phyloP scores from a whole-genome alignment of 2,113 vertebrate genomes.

The Picathartes gymnocephalus region DNA sequence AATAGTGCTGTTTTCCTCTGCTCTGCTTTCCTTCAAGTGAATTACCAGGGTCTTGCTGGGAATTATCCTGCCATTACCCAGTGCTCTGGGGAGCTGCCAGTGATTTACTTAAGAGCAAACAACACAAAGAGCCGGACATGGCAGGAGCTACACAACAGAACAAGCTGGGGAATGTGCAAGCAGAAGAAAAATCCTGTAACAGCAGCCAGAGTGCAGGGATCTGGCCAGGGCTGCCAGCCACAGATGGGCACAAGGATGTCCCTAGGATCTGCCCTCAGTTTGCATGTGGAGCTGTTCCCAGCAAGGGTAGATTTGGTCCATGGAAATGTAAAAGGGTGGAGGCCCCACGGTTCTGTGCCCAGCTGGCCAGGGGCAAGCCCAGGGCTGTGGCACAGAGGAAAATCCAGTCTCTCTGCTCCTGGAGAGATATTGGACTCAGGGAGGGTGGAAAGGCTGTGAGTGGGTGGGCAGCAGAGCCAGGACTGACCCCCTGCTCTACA shows the following conservation, averaged over 20 bases:
- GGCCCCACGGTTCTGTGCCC: fast-evolving
- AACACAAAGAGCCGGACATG: constrained; percentile 52
- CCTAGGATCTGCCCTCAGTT: not conserved
- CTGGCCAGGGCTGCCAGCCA: not conserved
- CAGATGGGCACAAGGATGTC: not conserved
- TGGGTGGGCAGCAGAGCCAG: fast-evolving
- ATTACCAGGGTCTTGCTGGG: constrained; percentile 62
- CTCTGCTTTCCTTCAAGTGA: constrained; percentile 68
- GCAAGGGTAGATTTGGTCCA: not conserved
- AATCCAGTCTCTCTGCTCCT: not conserved
- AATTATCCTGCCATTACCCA: constrained; percentile 63
- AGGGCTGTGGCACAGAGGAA: not conserved
- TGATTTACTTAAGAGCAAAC: constrained; percentile 66
- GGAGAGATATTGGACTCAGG: not conserved
- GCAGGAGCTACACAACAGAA: constrained; percentile 5
- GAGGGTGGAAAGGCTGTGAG: not conserved
- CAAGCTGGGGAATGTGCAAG: constrained; percentile 15
- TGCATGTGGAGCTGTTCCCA: not conserved
- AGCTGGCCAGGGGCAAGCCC: not conserved
- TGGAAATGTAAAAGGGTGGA: not conserved
- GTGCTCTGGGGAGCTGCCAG: constrained; percentile 53
- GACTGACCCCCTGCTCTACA: not conserved
- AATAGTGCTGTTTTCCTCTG: constrained; percentile 62
- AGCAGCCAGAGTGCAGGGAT: not conserved
- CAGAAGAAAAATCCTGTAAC: constrained; percentile 14